Percentiles rank a stretch among this genome's conserved stretches.
Conservation (phyloP, 2,888 invertebrate genomes). For the Crioceris asparagi region DNA sequence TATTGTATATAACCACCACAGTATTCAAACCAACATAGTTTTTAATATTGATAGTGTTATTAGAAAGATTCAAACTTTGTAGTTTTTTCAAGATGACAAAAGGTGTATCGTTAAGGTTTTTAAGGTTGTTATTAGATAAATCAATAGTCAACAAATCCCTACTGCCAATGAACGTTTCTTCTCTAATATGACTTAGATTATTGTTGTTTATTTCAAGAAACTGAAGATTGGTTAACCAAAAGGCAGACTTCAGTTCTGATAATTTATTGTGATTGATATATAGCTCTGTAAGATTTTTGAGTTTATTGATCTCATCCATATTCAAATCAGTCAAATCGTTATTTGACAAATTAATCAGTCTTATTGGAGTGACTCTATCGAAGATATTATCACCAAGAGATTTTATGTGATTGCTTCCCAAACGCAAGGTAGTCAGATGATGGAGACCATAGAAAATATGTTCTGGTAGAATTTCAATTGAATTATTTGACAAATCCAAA, state of each 20-base stretch:
- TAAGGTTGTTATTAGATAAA: conserved; percentile 6
- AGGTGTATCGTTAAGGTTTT: conserved; percentile 4
- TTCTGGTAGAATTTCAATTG: conserved; percentile 4
- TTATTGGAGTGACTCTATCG: conserved; percentile 1
- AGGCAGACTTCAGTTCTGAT: background rate
- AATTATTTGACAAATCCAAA: conserved; percentile 7
- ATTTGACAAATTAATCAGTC: conserved; percentile 4
- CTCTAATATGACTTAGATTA: background rate
- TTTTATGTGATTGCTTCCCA: conserved; percentile 5
- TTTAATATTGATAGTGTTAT: conserved; percentile 1
- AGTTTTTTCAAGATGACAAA: conserved; percentile 5
- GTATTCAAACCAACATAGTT: too few relatives aligned
- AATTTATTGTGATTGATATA: conserved; percentile 6
- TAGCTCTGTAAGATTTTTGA: conserved; percentile 2
- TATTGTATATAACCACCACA: too few relatives aligned
- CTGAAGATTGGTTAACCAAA: conserved; percentile 3
- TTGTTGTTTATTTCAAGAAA: conserved; percentile 6
- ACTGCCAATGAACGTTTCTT: conserved; percentile 2
- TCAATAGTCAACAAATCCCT: conserved; percentile 5
- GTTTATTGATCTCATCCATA: conserved; percentile 5
- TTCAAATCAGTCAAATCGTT: conserved; percentile 5
- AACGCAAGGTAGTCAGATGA: conserved; percentile 4
- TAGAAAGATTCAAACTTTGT: conserved; percentile 5
- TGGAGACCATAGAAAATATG: conserved; percentile 3
- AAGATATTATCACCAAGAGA: conserved; percentile 4